A percentile compares a stretch with the other conserved stretches of the same genome.
phyloP scores from a whole-genome alignment of 2,797 vertebrate species.

The Peromyscus aztecus region DNA sequence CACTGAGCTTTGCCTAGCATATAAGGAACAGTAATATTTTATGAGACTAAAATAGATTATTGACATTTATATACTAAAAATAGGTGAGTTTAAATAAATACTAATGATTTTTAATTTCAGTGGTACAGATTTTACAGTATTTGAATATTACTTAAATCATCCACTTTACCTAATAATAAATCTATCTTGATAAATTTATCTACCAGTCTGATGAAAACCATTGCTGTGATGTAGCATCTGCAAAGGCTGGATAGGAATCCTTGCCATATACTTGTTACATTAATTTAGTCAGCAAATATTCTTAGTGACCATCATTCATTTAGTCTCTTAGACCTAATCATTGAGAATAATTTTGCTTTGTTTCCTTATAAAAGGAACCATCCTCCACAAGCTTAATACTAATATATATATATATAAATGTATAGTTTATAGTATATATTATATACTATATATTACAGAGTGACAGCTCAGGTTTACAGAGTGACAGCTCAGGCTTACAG shows the following conservation, averaged over 20 bases:
- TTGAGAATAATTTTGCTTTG: neutral
- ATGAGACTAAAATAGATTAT: neutral
- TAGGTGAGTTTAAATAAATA: neutral
- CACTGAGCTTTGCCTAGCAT: neutral
- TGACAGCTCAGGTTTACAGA: no score
- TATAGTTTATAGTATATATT: no score
- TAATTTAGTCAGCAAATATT: neutral
- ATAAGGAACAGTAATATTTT: neutral
- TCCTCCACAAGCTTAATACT: neutral
- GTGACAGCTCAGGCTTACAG: neutral
- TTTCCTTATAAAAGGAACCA: neutral
- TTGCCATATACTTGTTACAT: neutral
- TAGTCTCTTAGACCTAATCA: neutral
- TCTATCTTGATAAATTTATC: neutral
- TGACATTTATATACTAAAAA: conserved; percentile 11
- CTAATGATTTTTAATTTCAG: conserved; percentile 9
- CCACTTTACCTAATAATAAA: neutral
- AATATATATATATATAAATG: no score
- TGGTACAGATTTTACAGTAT: neutral
- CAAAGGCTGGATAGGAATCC: conserved; percentile 63
- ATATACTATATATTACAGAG: no score
- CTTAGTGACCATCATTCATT: neutral
- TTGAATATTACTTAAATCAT: neutral
- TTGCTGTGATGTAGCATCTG: conserved; percentile 27
- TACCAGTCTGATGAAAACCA: neutral